phyloP scores from a whole-genome alignment of 2,888 invertebrate genomes.

The Cyrtodaria siliqua region DNA sequence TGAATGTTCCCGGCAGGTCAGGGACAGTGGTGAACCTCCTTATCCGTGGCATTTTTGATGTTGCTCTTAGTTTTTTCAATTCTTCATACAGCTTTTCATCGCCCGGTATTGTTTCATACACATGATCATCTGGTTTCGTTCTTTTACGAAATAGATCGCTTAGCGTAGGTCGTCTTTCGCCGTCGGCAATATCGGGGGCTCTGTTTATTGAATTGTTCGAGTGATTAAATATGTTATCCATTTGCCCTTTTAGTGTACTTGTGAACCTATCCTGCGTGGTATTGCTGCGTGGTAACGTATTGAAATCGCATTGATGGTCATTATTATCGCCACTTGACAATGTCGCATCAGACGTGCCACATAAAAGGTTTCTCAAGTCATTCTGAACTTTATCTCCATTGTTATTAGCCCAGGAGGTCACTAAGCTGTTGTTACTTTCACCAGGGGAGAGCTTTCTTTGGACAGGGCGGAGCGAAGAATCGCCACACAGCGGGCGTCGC shows the following conservation, averaged over 20 bases:
- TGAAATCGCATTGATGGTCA: slow-evolving; percentile 40
- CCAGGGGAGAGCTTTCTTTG: slow-evolving; percentile 44
- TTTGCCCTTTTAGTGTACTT: slow-evolving; percentile 32
- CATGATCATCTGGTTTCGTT: slow-evolving; percentile 68
- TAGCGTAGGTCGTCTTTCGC: slow-evolving; percentile 50
- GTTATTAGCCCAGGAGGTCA: slow-evolving; percentile 20
- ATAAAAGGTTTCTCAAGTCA: slow-evolving; percentile 63
- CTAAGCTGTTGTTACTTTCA: slow-evolving; percentile 48
- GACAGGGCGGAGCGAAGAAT: slow-evolving; percentile 30
- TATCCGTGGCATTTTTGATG: slow-evolving; percentile 58
- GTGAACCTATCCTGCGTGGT: slow-evolving; percentile 35
- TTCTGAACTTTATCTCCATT: slow-evolving; percentile 63
- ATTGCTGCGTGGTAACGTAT: slow-evolving; percentile 44
- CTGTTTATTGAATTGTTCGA: slow-evolving; percentile 42
- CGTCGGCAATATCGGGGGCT: slow-evolving; percentile 24
- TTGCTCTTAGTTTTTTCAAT: slow-evolving; percentile 62
- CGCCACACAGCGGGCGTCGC: slow-evolving; percentile 63
- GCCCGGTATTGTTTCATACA: slow-evolving; percentile 74
- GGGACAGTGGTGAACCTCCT: slow-evolving; percentile 67
- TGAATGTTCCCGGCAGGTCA: slow-evolving; percentile 68
- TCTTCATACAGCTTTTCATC: slow-evolving; percentile 71
- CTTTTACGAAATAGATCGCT: slow-evolving; percentile 55
- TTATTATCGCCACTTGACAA: slow-evolving; percentile 52
- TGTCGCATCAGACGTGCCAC: slow-evolving; percentile 59
- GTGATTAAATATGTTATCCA: slow-evolving; percentile 49